phyloP scores from a whole-genome alignment of 2,797 vertebrate genomes.

The Phataginus tricuspis region DNA sequence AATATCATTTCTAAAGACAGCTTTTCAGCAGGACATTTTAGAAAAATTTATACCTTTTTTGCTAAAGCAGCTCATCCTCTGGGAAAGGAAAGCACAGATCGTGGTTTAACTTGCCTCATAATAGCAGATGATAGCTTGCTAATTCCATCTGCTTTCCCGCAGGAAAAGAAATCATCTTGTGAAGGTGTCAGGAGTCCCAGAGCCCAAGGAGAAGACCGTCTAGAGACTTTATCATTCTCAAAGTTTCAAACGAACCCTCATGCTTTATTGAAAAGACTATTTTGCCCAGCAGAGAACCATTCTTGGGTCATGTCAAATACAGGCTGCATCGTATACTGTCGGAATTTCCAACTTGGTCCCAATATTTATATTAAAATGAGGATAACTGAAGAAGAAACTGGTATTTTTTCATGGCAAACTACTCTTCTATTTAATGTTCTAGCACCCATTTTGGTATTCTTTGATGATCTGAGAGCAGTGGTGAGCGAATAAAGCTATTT shows the following conservation, averaged over 20 bases:
- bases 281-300: neutral
- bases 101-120: neutral
- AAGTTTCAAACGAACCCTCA: neutral
- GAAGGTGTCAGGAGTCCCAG: neutral
- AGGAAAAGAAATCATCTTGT: neutral
- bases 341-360: neutral
- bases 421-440: constrained; percentile 31
- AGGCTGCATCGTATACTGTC: neutral
- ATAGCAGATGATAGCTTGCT: neutral
- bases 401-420: neutral
- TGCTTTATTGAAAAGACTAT: neutral
- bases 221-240: neutral
- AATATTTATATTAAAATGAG: neutral
- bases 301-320: neutral
- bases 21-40: neutral
- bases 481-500: constrained; percentile 39
- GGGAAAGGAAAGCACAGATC: neutral
- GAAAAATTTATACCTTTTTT: neutral
- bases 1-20: neutral
- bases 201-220: neutral
- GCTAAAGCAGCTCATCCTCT: neutral
- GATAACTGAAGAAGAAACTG: neutral
- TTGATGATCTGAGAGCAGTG: neutral
- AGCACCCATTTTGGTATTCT: constrained; percentile 51
- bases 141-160: neutral